Conservation (phyloP, 1,140 invertebrate species). For the Orius laevigatus region DNA sequence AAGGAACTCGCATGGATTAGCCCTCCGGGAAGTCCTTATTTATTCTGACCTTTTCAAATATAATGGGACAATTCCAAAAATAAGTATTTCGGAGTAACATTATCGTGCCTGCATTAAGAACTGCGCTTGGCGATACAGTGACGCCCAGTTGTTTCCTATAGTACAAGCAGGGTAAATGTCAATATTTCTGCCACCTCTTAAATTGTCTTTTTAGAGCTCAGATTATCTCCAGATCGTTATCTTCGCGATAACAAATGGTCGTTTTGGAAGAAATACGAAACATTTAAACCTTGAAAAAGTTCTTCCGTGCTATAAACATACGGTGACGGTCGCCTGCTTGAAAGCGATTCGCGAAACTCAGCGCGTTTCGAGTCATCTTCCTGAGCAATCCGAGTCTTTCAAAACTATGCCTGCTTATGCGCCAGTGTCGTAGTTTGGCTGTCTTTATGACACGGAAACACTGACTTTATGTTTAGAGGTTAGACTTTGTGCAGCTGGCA, state of each 20-base stretch:
- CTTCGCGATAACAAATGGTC: conserved; percentile 69
- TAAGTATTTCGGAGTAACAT: conserved; percentile 58
- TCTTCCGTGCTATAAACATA: conserved; percentile 83
- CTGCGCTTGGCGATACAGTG: conserved; percentile 78
- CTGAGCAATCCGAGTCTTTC: conserved; percentile 75
- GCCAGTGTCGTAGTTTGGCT: conserved; percentile 60
- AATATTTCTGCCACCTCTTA: too few species aligned
- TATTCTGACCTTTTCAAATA: conserved; percentile 96
- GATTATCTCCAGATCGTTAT: conserved; percentile 72
- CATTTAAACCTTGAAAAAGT: conserved; percentile 89
- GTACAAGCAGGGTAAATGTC: conserved; percentile 46
- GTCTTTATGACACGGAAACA: too few species aligned
- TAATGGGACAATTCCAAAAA: conserved; percentile 96
- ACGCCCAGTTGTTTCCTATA: conserved; percentile 83
- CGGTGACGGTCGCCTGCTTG: conserved; percentile 77
- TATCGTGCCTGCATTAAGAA: conserved; percentile 76
- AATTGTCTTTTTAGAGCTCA: conserved; percentile 40
- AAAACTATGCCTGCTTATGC: conserved; percentile 77
- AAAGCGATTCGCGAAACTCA: conserved; percentile 81
- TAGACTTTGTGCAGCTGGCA: conserved; percentile 72
- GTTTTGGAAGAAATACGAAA: conserved; percentile 73
- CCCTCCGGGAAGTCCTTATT: conserved; percentile 80
- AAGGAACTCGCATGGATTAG: conserved; percentile 81
- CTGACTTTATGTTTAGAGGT: too few species aligned
- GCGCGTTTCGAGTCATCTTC: conserved; percentile 86